phyloP scores from a whole-genome alignment of 1,140 invertebrate genomes.

The Drosophila orosa region DNA sequence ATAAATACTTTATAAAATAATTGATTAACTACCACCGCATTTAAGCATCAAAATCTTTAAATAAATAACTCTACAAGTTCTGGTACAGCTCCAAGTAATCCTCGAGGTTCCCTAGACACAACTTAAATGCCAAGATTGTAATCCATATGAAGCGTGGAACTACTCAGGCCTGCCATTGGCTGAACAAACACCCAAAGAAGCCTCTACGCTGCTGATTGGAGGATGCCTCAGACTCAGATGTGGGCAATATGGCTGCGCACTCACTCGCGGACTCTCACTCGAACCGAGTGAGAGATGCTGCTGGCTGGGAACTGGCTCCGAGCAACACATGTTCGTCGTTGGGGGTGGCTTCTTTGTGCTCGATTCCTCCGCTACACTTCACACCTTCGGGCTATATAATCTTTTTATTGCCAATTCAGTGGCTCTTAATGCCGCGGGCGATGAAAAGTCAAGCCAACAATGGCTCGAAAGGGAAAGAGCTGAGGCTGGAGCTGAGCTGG shows the following conservation, averaged over 20 bases:
- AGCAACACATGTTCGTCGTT: conserved; percentile 33
- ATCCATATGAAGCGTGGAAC: background rate
- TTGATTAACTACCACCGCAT: background rate
- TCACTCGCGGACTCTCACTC: conserved; percentile 32
- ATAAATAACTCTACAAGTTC: background rate
- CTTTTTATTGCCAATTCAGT: conserved; percentile 83
- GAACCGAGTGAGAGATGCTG: conserved; percentile 58
- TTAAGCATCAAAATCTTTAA: background rate
- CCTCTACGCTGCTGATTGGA: conserved; percentile 39
- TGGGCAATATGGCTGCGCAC: conserved; percentile 60
- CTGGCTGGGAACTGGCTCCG: conserved; percentile 10
- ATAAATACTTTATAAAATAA: background rate
- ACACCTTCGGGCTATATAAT: conserved; percentile 83
- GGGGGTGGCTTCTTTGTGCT: conserved; percentile 16
- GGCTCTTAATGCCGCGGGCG: conserved; percentile 72
- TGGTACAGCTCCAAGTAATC: background rate
- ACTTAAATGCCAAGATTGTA: background rate
- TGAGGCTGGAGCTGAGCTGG: background rate
- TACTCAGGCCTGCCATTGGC: conserved; percentile 45
- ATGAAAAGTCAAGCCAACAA: conserved; percentile 66
- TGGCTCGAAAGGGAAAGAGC: conserved; percentile 3
- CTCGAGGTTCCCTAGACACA: background rate
- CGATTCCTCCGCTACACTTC: conserved; percentile 62
- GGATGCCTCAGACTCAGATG: conserved; percentile 7
- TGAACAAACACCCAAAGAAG: background rate